Conservation (phyloP, 1,140 invertebrate genomes). For the Lepidotrigona ventralis region DNA sequence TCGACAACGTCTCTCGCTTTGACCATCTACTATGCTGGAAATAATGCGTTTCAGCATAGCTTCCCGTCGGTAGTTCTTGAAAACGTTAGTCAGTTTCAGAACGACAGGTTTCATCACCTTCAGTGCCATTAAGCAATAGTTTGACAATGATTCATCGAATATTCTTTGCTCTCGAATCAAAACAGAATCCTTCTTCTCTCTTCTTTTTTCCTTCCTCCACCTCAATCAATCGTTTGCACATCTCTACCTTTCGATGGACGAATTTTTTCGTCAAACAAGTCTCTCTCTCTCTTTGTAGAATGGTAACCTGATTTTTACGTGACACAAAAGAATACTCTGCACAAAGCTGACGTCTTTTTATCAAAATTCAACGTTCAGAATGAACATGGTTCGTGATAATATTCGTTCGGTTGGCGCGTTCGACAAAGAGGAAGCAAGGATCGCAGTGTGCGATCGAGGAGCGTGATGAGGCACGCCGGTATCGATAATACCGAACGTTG, state of each 20-base stretch:
- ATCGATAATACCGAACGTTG: constrained; percentile 13
- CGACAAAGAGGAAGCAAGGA: neutral
- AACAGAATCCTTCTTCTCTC: neutral
- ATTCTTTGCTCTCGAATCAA: neutral
- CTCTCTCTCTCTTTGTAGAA: neutral
- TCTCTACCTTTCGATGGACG: neutral
- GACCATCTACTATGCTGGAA: neutral
- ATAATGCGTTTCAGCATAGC: constrained; percentile 7
- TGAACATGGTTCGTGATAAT: too few species aligned
- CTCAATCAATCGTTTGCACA: neutral
- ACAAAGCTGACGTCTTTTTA: neutral
- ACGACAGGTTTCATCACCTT: neutral
- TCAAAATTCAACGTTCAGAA: neutral
- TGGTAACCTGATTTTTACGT: neutral
- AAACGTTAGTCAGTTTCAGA: neutral
- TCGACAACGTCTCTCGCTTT: neutral
- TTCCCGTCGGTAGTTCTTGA: neutral
- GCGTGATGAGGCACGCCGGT: neutral
- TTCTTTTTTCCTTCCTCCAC: too few species aligned
- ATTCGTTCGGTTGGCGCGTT: neutral
- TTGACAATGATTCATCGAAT: neutral
- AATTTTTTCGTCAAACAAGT: neutral
- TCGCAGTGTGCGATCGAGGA: neutral
- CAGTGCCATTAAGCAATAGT: neutral
- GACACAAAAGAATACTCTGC: neutral